Percentiles rank a stretch among this genome's conserved stretches.
Conservation (phyloP, 1,140 invertebrate species). For the Cydia pomonella region DNA sequence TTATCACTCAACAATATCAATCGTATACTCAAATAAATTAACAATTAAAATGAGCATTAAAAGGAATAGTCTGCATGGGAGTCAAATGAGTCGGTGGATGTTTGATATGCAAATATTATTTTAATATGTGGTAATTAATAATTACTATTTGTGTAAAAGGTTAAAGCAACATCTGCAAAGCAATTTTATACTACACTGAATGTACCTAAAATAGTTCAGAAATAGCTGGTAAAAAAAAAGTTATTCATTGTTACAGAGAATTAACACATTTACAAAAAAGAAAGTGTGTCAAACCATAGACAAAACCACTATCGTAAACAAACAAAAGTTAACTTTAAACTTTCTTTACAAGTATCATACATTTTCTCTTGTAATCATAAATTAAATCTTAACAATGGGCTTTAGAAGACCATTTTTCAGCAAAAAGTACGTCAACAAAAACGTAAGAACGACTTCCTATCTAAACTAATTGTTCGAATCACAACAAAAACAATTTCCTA, state of each 20-base stretch:
- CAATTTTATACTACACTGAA: too few species aligned
- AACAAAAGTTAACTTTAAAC: not conserved
- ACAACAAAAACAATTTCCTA: slow-evolving; percentile 20
- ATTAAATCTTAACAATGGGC: not conserved
- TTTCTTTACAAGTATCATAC: slow-evolving; percentile 1
- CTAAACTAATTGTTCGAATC: slow-evolving; percentile 12
- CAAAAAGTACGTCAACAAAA: slow-evolving; percentile 9
- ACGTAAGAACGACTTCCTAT: slow-evolving; percentile 14
- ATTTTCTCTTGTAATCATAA: not conserved
- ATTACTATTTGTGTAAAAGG: too few species aligned
- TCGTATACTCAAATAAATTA: too few species aligned
- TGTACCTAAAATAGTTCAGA: too few species aligned
- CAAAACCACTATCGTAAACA: slow-evolving; percentile 14
- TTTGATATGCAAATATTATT: too few species aligned
- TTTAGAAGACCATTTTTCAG: slow-evolving; percentile 4
- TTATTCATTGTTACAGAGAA: not conserved
- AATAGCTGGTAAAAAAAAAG: too few species aligned
- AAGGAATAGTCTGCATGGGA: too few species aligned
- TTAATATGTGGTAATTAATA: too few species aligned
- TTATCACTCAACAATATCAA: too few species aligned
- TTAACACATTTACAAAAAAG: slow-evolving; percentile 14
- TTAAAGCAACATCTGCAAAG: too few species aligned
- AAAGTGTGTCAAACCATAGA: slow-evolving; percentile 22
- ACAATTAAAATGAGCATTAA: too few species aligned
- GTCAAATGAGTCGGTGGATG: too few species aligned